Evolutionary conservation across 2,113 vertebrate species (phyloP).

Genomic region (Otus sunia): DNA sequence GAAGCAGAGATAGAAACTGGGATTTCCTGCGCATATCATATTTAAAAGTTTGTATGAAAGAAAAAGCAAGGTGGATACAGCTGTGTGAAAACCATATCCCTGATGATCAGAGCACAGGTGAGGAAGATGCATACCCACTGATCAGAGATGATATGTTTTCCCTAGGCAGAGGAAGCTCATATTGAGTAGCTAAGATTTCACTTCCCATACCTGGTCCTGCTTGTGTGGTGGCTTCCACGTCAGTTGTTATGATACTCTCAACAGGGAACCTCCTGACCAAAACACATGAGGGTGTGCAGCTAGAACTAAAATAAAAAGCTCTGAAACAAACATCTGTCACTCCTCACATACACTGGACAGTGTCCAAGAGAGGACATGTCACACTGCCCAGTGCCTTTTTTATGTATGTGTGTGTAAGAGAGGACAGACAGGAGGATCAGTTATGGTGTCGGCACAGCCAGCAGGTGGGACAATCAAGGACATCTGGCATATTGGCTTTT

Average conservation of each 20-base stretch:
- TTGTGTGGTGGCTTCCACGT: not conserved
- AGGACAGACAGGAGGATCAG: not conserved
- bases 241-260: not conserved
- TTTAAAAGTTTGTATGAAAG: not conserved
- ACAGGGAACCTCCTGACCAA: not conserved
- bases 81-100: not conserved
- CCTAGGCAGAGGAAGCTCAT: not conserved
- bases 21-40: not conserved
- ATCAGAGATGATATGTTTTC: not conserved
- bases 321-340: not conserved
- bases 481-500: not conserved
- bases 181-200: not conserved
- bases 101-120: not conserved
- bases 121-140: not conserved
- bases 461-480: not conserved
- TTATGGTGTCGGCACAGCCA: not conserved
- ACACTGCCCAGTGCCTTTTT: not conserved
- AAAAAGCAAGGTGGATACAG: not conserved
- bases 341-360: not conserved
- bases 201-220: not conserved
- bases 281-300: not conserved
- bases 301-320: not conserved
- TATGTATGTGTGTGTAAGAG: not conserved
- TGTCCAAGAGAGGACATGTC: not conserved
- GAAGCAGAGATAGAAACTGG: not conserved